phyloP scores from a whole-genome alignment of 2,888 invertebrate genomes.

The Drosophila nr. perissopoda region DNA sequence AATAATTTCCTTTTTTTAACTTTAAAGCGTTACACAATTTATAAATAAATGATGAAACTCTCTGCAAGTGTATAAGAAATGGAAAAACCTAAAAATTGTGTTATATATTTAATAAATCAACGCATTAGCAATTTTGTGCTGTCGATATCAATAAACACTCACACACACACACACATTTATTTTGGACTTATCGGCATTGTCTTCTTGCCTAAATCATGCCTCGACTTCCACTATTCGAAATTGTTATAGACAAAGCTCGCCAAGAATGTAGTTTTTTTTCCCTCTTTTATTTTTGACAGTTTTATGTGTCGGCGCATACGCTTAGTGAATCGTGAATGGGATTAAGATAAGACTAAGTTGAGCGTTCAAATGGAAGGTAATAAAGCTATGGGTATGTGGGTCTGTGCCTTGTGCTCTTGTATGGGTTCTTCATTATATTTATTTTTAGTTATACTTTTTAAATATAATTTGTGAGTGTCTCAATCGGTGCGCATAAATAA shows the following conservation, averaged over 20 bases:
- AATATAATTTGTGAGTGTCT: slow-evolving; percentile 35
- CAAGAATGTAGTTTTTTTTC: slow-evolving; percentile 36
- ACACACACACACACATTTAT: background rate
- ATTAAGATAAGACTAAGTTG: slow-evolving; percentile 78
- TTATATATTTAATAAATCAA: slow-evolving; percentile 77
- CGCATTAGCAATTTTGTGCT: slow-evolving; percentile 53
- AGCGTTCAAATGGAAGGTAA: slow-evolving; percentile 56
- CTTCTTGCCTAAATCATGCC: slow-evolving; percentile 65
- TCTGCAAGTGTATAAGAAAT: slow-evolving; percentile 12
- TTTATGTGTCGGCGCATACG: slow-evolving; percentile 73
- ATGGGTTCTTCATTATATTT: background rate
- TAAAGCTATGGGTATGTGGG: slow-evolving; percentile 61
- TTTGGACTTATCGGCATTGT: slow-evolving; percentile 68
- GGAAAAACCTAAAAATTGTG: slow-evolving; percentile 36
- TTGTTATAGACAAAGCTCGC: slow-evolving; percentile 47
- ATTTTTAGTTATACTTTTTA: slow-evolving; percentile 3
- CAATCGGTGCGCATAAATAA: slow-evolving; percentile 56
- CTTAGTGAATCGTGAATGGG: slow-evolving; percentile 77
- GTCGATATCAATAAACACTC: slow-evolving; percentile 53
- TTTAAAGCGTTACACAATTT: background rate
- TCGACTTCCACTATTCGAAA: slow-evolving; percentile 24
- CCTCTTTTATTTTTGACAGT: slow-evolving; percentile 71
- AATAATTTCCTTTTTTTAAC: rapidly evolving
- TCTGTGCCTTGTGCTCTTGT: slow-evolving; percentile 14
- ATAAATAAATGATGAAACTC: slow-evolving; percentile 2